Evolutionary conservation across 2,888 invertebrate genomes (phyloP).

Genomic region (Lymantria dispar): DNA sequence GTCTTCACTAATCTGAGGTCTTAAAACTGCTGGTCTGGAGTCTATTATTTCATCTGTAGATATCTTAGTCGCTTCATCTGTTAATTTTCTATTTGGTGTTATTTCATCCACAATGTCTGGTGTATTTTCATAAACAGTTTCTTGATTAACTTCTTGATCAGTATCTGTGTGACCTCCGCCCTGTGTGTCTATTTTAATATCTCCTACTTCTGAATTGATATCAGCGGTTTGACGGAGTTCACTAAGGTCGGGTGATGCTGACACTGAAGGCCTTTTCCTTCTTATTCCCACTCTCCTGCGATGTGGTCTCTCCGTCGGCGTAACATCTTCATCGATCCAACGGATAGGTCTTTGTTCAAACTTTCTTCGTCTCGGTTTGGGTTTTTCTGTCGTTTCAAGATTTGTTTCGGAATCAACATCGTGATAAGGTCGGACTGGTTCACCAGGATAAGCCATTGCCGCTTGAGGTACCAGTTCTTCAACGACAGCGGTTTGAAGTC

Average conservation of each 20-base stretch:
- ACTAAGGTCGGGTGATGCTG: slow-evolving; percentile 46
- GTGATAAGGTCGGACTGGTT: slow-evolving; percentile 37
- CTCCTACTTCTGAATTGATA: slow-evolving; percentile 20
- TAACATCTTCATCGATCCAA: slow-evolving; percentile 63
- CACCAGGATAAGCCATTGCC: slow-evolving; percentile 41
- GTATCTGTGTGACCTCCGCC: slow-evolving; percentile 11
- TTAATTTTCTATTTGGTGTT: background rate
- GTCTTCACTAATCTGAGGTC: slow-evolving; percentile 34
- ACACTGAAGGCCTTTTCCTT: slow-evolving; percentile 54
- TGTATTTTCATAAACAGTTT: slow-evolving; percentile 11
- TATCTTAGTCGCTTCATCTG: background rate
- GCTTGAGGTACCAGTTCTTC: slow-evolving; percentile 48
- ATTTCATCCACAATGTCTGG: slow-evolving; percentile 2
- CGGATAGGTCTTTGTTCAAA: slow-evolving; percentile 51
- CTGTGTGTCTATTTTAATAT: slow-evolving; percentile 15
- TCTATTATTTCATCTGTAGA: background rate
- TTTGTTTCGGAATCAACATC: slow-evolving; percentile 40
- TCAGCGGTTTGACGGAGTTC: slow-evolving; percentile 45
- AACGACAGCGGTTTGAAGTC: slow-evolving; percentile 64
- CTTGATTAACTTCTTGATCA: slow-evolving; percentile 5
- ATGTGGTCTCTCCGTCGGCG: slow-evolving; percentile 52
- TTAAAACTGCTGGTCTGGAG: slow-evolving; percentile 3
- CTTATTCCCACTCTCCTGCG: slow-evolving; percentile 58
- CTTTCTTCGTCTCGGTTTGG: slow-evolving; percentile 58
- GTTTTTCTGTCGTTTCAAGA: slow-evolving; percentile 42